Evolutionary conservation across 2,888 invertebrate genomes (phyloP), one percentile per base, ranked within the genome.

Genomic region (Fragum sueziense): DNA sequence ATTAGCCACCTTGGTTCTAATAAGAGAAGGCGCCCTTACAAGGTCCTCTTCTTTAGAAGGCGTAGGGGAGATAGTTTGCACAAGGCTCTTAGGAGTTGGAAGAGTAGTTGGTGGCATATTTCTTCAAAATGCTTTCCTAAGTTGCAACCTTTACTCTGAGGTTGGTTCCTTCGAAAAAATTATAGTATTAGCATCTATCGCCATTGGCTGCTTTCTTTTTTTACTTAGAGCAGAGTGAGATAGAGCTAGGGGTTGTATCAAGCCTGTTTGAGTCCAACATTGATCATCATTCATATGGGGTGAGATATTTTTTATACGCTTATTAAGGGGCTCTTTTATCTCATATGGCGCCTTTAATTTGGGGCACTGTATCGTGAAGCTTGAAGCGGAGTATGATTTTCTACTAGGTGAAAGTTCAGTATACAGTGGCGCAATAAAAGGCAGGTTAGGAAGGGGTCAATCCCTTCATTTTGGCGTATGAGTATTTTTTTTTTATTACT

Each of bases 401-500:
- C 34, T n/a, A 34, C n/a, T 62, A 33, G 62, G 62, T 1, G 62
- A 62, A 27, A 29, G 31, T n/a, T 17, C 34, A 22, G 4, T n/a
- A 4, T 14, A 2, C 1, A 33, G 9, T 1, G 22, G 9, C 7
- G n/a, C 34, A 3, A 17, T 20, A 33, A 9, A 11, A 1, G 62
- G 33, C 1, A n/a, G 17, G 2, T 9, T 20, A 34, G 4, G 1
- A 6, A 9, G 20, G 34, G 62, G 62, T 1, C 33, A 20, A 0
- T 20, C 20, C 2, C 2, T 33, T 14, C 62, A 62, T 33, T 62
- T 25, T 14, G 62, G 62, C 3, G 62, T 33, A 0, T 33, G 33
- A n/a, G 34, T n/a, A 0, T 62, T 62, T 62, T 33, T 62, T 7
- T 17, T 27, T n/a, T 62, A 62, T n/a, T 62, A 62, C 34, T 33